Conservation (phyloP, 2,797 vertebrate species). For the Hydrocynus forskahlii region DNA sequence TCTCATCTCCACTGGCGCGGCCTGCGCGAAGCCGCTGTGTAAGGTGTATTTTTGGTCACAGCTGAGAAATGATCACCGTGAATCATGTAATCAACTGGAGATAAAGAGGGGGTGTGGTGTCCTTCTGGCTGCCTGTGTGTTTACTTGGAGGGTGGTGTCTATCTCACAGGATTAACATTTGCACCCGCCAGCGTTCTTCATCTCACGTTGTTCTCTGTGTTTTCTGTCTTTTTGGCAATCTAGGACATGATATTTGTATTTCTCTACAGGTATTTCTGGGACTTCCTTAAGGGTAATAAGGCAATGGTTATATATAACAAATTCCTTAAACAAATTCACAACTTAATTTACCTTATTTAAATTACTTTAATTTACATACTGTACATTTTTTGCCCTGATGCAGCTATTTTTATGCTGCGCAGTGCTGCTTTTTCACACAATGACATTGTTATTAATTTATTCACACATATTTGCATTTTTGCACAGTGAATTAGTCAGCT, state of each 20-base stretch:
- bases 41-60: slow-evolving; percentile 44
- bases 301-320: not conserved
- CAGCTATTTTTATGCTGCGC: too few species aligned
- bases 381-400: too few species aligned
- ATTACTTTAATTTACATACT: too few species aligned
- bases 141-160: slow-evolving; percentile 41
- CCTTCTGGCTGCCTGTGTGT: slow-evolving; percentile 32
- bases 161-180: slow-evolving; percentile 11
- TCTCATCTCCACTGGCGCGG: slow-evolving; percentile 16
- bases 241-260: not conserved
- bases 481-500: too few species aligned
- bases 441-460: too few species aligned
- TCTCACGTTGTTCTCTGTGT: not conserved
- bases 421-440: too few species aligned
- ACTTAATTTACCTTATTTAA: too few species aligned
- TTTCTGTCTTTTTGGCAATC: slow-evolving; percentile 4
- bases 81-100: slow-evolving; percentile 53
- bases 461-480: too few species aligned
- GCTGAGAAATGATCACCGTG: slow-evolving; percentile 41
- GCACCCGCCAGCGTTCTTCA: not conserved
- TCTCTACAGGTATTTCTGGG: not conserved
- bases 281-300: not conserved
- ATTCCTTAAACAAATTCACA: too few species aligned
- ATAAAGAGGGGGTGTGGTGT: slow-evolving; percentile 51
- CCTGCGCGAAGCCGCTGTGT: not conserved